phyloP scores from a whole-genome alignment of 2,888 invertebrate species.

The Petrophora chlorosata region DNA sequence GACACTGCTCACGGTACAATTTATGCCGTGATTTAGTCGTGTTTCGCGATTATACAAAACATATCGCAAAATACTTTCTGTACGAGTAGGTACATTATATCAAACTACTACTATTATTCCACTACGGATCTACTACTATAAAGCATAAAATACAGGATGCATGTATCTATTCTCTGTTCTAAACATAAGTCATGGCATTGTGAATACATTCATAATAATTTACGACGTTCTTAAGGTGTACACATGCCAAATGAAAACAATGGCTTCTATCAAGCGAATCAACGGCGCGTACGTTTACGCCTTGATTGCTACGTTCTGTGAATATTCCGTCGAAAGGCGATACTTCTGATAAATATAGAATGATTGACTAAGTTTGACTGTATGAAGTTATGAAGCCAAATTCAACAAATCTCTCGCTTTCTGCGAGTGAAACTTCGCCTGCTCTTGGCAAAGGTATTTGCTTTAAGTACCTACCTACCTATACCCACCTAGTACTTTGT shows the following conservation, averaged over 20 bases:
- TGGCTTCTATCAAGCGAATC: constrained; percentile 33
- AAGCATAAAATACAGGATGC: too few species aligned
- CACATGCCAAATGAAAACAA: constrained; percentile 38
- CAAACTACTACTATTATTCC: too few species aligned
- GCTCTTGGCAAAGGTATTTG: constrained; percentile 5
- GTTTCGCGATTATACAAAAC: too few species aligned
- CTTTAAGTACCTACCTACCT: neutral
- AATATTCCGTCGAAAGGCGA: constrained; percentile 29
- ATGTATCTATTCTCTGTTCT: too few species aligned
- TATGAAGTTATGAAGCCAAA: constrained; percentile 23
- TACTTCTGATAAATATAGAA: constrained; percentile 37
- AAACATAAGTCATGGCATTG: constrained; percentile 5
- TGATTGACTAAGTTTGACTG: constrained; percentile 30
- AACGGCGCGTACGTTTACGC: constrained; percentile 35
- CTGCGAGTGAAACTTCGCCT: constrained; percentile 13
- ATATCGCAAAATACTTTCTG: too few species aligned
- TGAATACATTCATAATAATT: constrained; percentile 6
- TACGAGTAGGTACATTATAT: too few species aligned
- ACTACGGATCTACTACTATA: neutral
- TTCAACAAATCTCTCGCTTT: constrained; percentile 21
- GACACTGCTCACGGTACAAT: too few species aligned
- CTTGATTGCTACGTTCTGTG: constrained; percentile 34
- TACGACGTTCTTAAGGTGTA: constrained; percentile 11
- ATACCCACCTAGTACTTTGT: neutral
- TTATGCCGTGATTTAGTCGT: too few species aligned